Base-by-base conservation (phyloP, 2,888 invertebrate species). In the Ochlodes sylvanus region DNA sequence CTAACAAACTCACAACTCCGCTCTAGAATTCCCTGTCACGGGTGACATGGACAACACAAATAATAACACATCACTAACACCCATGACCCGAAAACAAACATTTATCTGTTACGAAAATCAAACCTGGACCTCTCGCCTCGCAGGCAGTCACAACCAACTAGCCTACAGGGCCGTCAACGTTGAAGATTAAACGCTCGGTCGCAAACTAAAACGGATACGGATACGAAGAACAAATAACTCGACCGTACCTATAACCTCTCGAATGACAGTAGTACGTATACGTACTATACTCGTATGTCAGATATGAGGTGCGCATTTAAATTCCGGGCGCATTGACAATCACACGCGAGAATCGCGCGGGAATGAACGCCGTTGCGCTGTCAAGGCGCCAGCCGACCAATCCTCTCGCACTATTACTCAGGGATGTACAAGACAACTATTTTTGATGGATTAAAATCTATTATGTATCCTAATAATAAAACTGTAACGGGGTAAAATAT, bases 301-400 rank as follows among this genome's bases (percentile, higher is more conserved):
- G 47, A 57, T 57, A 54, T 54, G 54, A 54, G 54, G 32, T 27
- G 50, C 50, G 27, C 54, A 54, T 54, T 54, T 92, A 92, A 91
- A 92, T 92, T 90, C 90, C 88, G 81, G 80, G 80, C 89, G 91
- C 89, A 90, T 90, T 91, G 92, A 92, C 92, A 92, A 92, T 92
- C 92, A 89, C 81, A 81, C 87, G 90, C 89, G 88, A 87, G 85
- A 83, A 79, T 81, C 86, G 88, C 81, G 83, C 86, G 86, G 89
- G 89, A 90, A 90, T 91, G 90, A 91, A 90, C 91, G 88, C 89
- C 87, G 84, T 80, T 77, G 84, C 82, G 89, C 89, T 89, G 89
- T 89, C 90, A 88, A 89, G 89, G 88, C 88, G 85, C 76, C 82
- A 81, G 79, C 84, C 82, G 74, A 65, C 71, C 74, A 72, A 66